Conservation (phyloP, 2,113 vertebrate species). For the Nycticorax nycticorax region DNA sequence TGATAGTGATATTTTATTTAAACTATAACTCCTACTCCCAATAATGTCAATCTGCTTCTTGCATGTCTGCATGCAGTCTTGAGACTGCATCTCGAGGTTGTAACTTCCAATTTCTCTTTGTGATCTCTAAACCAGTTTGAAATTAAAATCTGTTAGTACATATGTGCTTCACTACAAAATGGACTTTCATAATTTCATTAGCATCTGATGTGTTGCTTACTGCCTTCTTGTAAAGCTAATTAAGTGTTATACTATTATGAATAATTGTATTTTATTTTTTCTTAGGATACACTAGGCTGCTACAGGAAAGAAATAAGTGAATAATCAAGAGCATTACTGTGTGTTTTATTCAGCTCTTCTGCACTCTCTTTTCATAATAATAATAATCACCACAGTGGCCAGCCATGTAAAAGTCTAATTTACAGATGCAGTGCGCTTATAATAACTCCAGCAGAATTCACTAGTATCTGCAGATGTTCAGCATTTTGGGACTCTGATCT, state of each 20-base stretch:
- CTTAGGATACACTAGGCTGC: background rate
- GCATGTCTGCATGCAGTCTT: background rate
- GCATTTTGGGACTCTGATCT: background rate
- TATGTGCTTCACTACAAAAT: constrained; percentile 20
- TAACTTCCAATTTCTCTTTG: background rate
- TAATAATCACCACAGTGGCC: background rate
- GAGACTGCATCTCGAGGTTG: background rate
- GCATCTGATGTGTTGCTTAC: constrained; percentile 13
- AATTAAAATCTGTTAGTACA: constrained; percentile 11
- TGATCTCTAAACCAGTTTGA: background rate
- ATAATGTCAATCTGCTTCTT: background rate
- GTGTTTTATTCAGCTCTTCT: background rate
- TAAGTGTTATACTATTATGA: background rate
- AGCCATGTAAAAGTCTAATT: background rate
- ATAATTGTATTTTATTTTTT: constrained; percentile 2
- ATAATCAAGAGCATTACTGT: background rate
- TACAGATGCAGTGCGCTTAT: background rate
- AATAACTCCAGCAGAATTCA: background rate
- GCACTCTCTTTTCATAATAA: background rate
- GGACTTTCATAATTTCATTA: constrained; percentile 43
- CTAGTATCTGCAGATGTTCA: background rate
- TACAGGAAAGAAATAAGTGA: background rate
- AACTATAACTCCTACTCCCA: background rate
- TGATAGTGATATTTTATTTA: background rate
- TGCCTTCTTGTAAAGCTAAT: constrained; percentile 26